Evolutionary conservation across 2,113 vertebrate genomes (phyloP).

Genomic region (Nothobranchius furzeri): DNA sequence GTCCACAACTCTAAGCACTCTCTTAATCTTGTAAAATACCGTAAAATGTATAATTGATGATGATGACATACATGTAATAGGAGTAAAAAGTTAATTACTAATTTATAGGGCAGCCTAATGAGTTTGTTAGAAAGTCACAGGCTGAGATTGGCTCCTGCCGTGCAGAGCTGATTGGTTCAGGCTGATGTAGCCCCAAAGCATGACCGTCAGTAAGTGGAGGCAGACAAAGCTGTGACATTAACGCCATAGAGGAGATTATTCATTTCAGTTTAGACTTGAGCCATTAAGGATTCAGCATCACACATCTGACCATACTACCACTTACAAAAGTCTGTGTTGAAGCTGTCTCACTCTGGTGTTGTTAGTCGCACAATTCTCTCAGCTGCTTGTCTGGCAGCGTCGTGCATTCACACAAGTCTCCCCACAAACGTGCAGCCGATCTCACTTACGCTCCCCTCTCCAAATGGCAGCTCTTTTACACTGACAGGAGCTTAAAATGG

Average conservation of each 20-base stretch:
- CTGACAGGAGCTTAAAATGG: slow-evolving; percentile 50
- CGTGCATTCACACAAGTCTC: slow-evolving; percentile 37
- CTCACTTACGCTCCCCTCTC: slow-evolving; percentile 23
- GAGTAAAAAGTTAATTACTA: slow-evolving; percentile 12
- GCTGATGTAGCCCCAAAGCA: slow-evolving; percentile 31
- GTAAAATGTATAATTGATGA: no score
- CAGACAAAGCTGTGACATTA: slow-evolving; percentile 48
- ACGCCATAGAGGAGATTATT: slow-evolving; percentile 42
- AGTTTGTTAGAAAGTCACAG: slow-evolving; percentile 20
- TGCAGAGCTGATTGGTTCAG: slow-evolving; percentile 31
- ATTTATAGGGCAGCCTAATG: slow-evolving; percentile 23
- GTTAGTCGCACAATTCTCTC: slow-evolving; percentile 25
- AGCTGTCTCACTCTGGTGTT: background rate
- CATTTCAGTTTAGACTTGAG: slow-evolving; percentile 20
- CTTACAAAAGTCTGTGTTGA: slow-evolving; percentile 8
- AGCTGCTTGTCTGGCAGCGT: slow-evolving; percentile 48
- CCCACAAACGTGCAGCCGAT: slow-evolving; percentile 14
- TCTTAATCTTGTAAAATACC: no score
- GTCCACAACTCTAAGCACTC: no score
- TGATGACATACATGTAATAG: no score
- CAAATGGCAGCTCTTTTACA: slow-evolving; percentile 45
- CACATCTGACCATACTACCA: slow-evolving; percentile 3
- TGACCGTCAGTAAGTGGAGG: slow-evolving; percentile 18
- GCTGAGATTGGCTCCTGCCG: slow-evolving; percentile 22
- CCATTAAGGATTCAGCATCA: slow-evolving; percentile 24